phyloP scores from a whole-genome alignment of 2,888 invertebrate genomes.

The Blastobasis lacticolella region DNA sequence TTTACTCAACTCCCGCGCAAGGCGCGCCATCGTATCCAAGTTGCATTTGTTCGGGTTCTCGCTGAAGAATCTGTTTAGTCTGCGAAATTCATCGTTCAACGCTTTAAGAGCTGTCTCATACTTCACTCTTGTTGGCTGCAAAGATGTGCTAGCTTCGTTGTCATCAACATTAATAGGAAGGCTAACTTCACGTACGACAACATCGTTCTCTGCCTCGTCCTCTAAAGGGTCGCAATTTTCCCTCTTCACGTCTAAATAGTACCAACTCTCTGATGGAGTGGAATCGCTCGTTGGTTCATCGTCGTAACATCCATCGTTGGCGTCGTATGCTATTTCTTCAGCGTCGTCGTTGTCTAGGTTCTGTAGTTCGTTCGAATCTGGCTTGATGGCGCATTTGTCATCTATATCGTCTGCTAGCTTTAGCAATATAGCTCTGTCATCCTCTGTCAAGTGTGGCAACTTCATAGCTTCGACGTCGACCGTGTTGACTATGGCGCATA shows the following conservation, averaged over 20 bases:
- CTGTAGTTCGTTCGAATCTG: slow-evolving; percentile 1
- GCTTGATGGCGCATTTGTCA: background rate
- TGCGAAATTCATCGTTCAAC: slow-evolving; percentile 28
- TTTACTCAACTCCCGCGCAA: slow-evolving; percentile 26
- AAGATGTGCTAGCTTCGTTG: no score
- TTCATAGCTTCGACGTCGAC: slow-evolving; percentile 11
- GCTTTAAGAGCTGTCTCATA: slow-evolving; percentile 19
- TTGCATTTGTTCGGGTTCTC: slow-evolving; percentile 27
- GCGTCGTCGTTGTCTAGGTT: background rate
- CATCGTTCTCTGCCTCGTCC: slow-evolving; percentile 1
- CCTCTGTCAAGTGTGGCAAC: slow-evolving; percentile 11
- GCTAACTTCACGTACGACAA: background rate
- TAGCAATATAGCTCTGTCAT: slow-evolving; percentile 12
- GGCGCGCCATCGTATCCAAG: slow-evolving; percentile 23
- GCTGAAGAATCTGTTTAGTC: slow-evolving; percentile 27
- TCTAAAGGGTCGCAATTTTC: slow-evolving; percentile 19
- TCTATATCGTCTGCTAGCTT: slow-evolving; percentile 16
- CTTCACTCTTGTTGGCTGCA: background rate
- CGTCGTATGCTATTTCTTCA: background rate
- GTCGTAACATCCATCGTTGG: background rate
- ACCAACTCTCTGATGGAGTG: background rate
- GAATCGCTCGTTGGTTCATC: no score
- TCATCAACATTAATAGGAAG: no score
- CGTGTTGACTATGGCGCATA: slow-evolving; percentile 20
- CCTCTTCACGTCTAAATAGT: slow-evolving; percentile 14